A percentile compares a stretch with the other conserved stretches of the same genome.
Evolutionary conservation across 2,797 vertebrate genomes (phyloP).

Genomic region (Channallabes apus): DNA sequence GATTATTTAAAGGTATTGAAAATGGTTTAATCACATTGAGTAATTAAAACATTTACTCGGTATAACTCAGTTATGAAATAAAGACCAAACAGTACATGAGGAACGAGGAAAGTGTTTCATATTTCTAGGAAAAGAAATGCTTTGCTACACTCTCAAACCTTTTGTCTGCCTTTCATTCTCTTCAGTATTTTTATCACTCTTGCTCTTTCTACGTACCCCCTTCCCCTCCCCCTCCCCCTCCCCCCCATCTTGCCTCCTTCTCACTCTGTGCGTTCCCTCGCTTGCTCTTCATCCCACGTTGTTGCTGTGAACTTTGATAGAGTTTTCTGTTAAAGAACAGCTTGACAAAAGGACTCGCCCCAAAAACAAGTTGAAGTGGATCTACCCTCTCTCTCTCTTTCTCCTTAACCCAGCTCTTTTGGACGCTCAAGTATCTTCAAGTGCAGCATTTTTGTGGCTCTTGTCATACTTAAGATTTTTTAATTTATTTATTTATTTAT

Average conservation of each 20-base stretch:
- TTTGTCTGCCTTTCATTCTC: no score
- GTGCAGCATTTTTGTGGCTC: neutral
- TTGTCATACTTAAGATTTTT: neutral
- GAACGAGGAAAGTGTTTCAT: neutral
- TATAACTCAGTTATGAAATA: no score
- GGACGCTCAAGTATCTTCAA: slow-evolving; percentile 16
- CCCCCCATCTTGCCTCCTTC: neutral
- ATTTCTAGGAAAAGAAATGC: neutral
- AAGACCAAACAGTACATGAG: neutral
- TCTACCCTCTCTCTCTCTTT: neutral
- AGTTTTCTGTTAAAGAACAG: slow-evolving; percentile 35
- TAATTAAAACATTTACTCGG: no score
- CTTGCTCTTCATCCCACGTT: slow-evolving; percentile 30
- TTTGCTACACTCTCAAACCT: neutral
- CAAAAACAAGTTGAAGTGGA: slow-evolving; percentile 27
- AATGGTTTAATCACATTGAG: no score
- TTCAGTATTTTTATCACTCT: neutral
- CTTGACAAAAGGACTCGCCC: slow-evolving; percentile 6
- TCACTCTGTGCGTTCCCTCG: no score
- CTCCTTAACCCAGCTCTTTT: slow-evolving; percentile 18
- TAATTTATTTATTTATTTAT: slow-evolving; percentile 5
- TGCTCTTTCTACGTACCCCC: no score
- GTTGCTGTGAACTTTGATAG: slow-evolving; percentile 30
- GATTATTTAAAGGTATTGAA: neutral
- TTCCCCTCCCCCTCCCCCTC: neutral